phyloP scores from a whole-genome alignment of 92 coral and sea anemone genomes.

The Zoanthus gigantus region DNA sequence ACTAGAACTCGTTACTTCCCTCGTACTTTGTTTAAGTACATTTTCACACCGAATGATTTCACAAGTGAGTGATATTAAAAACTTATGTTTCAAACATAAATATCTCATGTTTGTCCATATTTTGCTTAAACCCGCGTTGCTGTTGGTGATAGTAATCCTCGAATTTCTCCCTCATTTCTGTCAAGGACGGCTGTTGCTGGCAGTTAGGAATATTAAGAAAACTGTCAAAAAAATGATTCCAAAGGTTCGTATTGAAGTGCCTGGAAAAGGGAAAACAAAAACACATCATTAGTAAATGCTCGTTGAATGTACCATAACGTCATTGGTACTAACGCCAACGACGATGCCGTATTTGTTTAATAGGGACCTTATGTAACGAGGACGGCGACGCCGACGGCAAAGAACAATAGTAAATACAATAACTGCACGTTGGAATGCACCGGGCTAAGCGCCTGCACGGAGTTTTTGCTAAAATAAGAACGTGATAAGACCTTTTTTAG shows the following conservation, averaged over 20 bases:
- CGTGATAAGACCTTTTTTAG: no score
- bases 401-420: no score
- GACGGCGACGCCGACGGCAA: no score
- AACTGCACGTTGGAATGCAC: no score
- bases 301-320: no score
- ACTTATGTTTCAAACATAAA: conserved; percentile 55
- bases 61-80: neutral
- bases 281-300: neutral
- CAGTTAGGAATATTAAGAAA: conserved; percentile 79
- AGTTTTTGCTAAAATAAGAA: no score
- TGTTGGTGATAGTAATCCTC: conserved; percentile 45
- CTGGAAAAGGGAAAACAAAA: conserved; percentile 45
- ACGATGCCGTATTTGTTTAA: no score
- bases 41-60: no score
- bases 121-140: conserved; percentile 10
- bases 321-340: no score
- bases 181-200: conserved; percentile 71
- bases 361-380: no score
- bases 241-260: conserved; percentile 68
- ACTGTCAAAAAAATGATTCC: conserved; percentile 81
- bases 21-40: neutral
- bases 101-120: conserved; percentile 56
- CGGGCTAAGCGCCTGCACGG: no score
- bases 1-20: neutral
- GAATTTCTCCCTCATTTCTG: conserved; percentile 76